Base-by-base conservation (phyloP, 2,797 vertebrate species). In the Thamnophis elegans region DNA sequence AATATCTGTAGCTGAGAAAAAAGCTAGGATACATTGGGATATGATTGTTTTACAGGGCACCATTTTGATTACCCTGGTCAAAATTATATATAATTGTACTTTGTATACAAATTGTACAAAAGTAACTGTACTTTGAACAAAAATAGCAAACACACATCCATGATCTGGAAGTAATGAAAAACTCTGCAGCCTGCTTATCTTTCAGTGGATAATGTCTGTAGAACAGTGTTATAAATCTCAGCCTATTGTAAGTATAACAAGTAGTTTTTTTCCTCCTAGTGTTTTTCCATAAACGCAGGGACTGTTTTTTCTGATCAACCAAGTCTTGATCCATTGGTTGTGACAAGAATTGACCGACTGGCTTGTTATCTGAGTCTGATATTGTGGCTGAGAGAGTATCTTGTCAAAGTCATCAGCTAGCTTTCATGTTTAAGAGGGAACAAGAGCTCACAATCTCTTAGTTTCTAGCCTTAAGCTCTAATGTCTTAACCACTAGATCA, bases 261-360 rank as follows among this genome's bases (percentile, higher is more conserved):
- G 36, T 10, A 7, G 1, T 18, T 18, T n/a, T 8, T 1, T 1
- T 0, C n/a, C 13, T 32, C 5, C 14, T 32, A 68, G n/a, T 32
- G 65, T 68, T 68, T 68, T 68, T 14, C 16, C 65, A 68, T 32
- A 68, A 32, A 68, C 0, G 2, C 6, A 73, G 65, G 16, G n/a
- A 73, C 16, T 73, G 16, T 73, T 73, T 73, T 18, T 20, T 20
- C 65, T 18, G n/a, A 73, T 36, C 65, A 36, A 32, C 65, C n/a
- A 73, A 36, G n/a, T 73, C 6, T 73, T 73, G n/a, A 73, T 36
- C n/a, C n/a, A 68, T 68, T 16, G 14, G 6, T 68, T 68, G 65
- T 73, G n/a, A 73, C 65, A 36, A 18, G 65, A 73, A 73, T 73
- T 36, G 65, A 36, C n/a, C 18, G 14, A 73, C 14, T 14, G 65